Evolutionary conservation across 2,888 invertebrate species (phyloP).

Genomic region (Gari tellinella): DNA sequence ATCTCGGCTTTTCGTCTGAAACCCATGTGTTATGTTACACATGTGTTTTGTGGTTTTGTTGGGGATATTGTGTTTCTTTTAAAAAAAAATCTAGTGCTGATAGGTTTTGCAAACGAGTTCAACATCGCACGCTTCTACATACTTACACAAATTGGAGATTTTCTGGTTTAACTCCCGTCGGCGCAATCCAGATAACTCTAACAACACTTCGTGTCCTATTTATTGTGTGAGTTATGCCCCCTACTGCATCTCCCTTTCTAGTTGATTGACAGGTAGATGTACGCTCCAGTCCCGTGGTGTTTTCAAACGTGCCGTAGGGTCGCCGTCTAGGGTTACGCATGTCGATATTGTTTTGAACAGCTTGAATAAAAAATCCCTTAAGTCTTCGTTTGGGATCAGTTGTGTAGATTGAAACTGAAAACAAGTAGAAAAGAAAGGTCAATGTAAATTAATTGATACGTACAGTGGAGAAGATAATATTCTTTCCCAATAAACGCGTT

Average conservation of each 20-base stretch:
- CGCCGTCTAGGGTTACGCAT: constrained; percentile 42
- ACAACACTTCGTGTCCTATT: constrained; percentile 18
- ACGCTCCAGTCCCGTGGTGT: constrained; percentile 25
- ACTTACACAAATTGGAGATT: constrained; percentile 56
- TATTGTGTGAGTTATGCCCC: constrained; percentile 53
- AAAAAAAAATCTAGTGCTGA: no score
- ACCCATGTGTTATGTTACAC: no score
- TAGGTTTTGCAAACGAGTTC: neutral
- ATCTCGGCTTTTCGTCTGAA: no score
- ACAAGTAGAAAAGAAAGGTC: neutral
- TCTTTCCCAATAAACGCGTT: no score
- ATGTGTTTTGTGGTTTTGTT: no score
- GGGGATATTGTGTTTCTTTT: no score
- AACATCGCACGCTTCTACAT: neutral
- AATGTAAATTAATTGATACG: no score
- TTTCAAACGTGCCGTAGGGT: constrained; percentile 47
- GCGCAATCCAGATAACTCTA: constrained; percentile 46
- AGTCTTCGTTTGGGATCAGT: constrained; percentile 14
- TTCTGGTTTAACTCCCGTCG: constrained; percentile 38
- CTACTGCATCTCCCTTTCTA: constrained; percentile 7
- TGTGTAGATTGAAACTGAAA: constrained; percentile 41
- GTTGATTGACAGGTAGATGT: constrained; percentile 42
- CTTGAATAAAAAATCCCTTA: constrained; percentile 55
- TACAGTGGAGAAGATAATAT: no score
- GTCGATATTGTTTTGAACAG: constrained; percentile 43